These are phyloP conservation scores for Crematogaster levior DNA, from an alignment of 2,888 invertebrate genomes.

Conservation along the genomic window DNA sequence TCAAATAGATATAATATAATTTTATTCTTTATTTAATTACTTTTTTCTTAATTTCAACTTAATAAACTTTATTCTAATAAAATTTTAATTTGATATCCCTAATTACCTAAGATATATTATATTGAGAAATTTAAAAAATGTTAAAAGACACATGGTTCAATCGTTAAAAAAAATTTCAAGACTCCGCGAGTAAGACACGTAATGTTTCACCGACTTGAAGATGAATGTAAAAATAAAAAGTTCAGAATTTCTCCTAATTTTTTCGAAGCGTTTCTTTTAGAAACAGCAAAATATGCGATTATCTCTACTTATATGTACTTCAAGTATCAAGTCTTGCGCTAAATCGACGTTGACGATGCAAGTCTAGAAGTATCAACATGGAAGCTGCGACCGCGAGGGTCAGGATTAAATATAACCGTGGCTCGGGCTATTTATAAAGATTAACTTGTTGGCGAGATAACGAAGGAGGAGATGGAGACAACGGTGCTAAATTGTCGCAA, in stretches of 20 bases:
- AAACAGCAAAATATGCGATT: neutral
- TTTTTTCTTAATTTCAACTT: no score
- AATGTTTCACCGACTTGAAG: neutral
- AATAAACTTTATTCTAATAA: neutral
- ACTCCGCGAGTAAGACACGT: no score
- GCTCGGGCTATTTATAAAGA: slow-evolving; percentile 84
- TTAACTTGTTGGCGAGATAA: slow-evolving; percentile 85
- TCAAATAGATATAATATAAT: no score
- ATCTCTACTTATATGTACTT: neutral
- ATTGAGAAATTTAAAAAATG: neutral
- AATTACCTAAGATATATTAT: neutral
- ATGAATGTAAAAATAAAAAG: slow-evolving; percentile 3
- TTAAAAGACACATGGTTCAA: neutral
- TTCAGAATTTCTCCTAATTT: neutral
- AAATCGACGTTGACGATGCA: slow-evolving; percentile 50
- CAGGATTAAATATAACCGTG: slow-evolving; percentile 84
- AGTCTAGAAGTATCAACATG: slow-evolving; percentile 72
- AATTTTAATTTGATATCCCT: neutral
- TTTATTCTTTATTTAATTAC: neutral
- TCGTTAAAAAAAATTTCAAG: neutral
- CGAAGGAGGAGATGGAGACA: slow-evolving; percentile 80
- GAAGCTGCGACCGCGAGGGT: slow-evolving; percentile 80
- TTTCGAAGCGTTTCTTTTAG: neutral
- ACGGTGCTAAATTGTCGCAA: slow-evolving; percentile 80
- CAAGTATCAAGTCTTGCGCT: slow-evolving; percentile 55